Conservation (phyloP, 2,888 invertebrate genomes). For the Toxonevra muliebris region DNA sequence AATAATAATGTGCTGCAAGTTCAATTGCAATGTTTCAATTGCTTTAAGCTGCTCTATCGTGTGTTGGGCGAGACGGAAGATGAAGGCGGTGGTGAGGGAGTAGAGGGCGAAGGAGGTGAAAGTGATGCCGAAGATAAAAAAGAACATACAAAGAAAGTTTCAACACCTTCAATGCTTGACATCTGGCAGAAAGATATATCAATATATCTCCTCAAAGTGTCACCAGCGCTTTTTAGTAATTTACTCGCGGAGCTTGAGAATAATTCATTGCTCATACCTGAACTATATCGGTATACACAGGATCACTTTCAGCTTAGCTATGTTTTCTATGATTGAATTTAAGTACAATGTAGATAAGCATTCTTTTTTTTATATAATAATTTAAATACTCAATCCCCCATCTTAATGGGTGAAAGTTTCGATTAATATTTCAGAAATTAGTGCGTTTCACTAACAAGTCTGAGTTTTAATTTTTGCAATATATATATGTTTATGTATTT, state of each 20-base stretch:
- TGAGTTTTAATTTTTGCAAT: no score
- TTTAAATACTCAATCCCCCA: background rate
- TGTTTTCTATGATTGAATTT: constrained; percentile 49
- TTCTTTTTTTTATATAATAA: background rate
- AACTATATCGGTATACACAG: constrained; percentile 47
- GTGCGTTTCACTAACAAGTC: no score
- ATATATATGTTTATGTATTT: constrained; percentile 1
- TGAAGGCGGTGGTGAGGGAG: constrained; percentile 4
- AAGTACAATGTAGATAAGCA: background rate
- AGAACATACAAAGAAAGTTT: constrained; percentile 15
- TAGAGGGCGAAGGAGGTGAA: background rate
- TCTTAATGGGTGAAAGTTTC: background rate
- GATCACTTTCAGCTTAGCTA: constrained; percentile 55
- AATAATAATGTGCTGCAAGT: constrained; percentile 39
- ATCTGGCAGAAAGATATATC: constrained; percentile 49
- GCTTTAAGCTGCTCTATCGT: constrained; percentile 47
- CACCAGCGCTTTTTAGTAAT: constrained; percentile 51
- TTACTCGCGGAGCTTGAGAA: constrained; percentile 48
- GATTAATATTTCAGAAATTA: no score
- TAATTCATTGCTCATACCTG: constrained; percentile 53
- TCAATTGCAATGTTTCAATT: constrained; percentile 33
- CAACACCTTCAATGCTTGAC: constrained; percentile 35
- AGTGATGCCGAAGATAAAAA: constrained; percentile 8
- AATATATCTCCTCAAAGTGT: constrained; percentile 50
- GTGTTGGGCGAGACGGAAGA: constrained; percentile 29